phyloP scores from a whole-genome alignment of 35 echinoderm and acorn worm genomes.

The Amphiura filiformis region DNA sequence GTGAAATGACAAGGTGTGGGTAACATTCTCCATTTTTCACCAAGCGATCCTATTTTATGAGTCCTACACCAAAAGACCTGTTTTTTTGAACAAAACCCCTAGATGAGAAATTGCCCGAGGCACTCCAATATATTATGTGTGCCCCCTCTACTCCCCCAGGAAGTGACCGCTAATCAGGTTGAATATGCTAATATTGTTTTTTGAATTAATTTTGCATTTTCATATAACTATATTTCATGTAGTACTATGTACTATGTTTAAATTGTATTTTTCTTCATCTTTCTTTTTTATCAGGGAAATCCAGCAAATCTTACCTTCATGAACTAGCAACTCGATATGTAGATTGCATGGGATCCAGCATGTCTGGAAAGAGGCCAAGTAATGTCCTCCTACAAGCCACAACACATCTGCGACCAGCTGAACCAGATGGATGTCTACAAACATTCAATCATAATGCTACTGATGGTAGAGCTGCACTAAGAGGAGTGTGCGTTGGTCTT shows the following conservation, averaged over 20 bases:
- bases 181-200: too few relatives aligned
- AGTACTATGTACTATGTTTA: too few relatives aligned
- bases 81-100: too few relatives aligned
- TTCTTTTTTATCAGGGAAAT: slow-evolving; percentile 21
- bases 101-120: too few relatives aligned
- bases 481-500: slow-evolving; percentile 67
- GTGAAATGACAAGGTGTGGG: too few relatives aligned
- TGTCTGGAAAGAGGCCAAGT: slow-evolving; percentile 57
- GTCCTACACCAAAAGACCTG: too few relatives aligned
- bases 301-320: slow-evolving; percentile 36
- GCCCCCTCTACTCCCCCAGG: too few relatives aligned
- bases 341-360: slow-evolving; percentile 70
- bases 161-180: too few relatives aligned
- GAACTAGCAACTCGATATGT: slow-evolving; percentile 77
- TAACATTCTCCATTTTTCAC: too few relatives aligned
- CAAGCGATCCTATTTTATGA: too few relatives aligned
- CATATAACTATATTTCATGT: too few relatives aligned
- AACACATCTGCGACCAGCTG: slow-evolving; percentile 50
- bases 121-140: too few relatives aligned
- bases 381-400: slow-evolving; percentile 50
- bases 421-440: slow-evolving; percentile 48
- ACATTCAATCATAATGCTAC: slow-evolving; percentile 54
- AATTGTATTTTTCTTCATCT: not conserved
- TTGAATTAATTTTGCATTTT: not conserved
- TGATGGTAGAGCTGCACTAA: slow-evolving; percentile 52